A percentile compares a stretch with the other conserved stretches of the same genome.
phyloP scores from a whole-genome alignment of 2,113 vertebrate genomes.

The Hemibagrus wyckioides region DNA sequence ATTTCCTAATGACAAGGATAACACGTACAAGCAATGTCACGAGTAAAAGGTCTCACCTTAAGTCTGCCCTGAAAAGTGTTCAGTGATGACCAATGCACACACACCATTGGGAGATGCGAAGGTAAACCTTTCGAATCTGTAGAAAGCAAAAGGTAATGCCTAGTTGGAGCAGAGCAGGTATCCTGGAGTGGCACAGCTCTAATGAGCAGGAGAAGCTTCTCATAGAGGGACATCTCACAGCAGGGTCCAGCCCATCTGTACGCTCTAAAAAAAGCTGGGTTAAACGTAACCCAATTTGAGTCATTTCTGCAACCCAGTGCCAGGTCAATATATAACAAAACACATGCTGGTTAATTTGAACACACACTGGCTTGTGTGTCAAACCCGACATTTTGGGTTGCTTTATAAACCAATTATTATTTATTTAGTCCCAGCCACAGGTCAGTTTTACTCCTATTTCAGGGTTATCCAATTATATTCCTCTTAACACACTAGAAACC shows the following conservation, averaged over 20 bases:
- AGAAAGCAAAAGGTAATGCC: neutral
- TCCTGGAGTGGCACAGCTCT: neutral
- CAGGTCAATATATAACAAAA: neutral
- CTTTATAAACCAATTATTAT: neutral
- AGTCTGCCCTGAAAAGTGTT: neutral
- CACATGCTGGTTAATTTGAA: neutral
- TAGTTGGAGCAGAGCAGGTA: neutral
- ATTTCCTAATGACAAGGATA: slow-evolving; percentile 23
- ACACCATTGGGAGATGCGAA: neutral
- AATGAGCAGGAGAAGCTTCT: neutral
- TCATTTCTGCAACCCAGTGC: neutral
- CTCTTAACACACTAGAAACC: neutral
- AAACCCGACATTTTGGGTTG: neutral
- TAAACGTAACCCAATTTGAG: neutral
- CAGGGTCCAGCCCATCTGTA: neutral
- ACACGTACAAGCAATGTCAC: slow-evolving; percentile 1
- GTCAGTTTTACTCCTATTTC: neutral
- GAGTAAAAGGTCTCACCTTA: neutral
- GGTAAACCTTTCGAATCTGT: neutral
- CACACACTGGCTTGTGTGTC: neutral
- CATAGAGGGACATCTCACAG: neutral
- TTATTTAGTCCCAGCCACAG: neutral
- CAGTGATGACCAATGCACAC: neutral
- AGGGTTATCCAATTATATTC: neutral
- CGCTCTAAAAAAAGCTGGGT: neutral